These are phyloP conservation scores for Zaprionus lineosus DNA, from an alignment of 2,888 invertebrate species.

Conservation along the genomic window DNA sequence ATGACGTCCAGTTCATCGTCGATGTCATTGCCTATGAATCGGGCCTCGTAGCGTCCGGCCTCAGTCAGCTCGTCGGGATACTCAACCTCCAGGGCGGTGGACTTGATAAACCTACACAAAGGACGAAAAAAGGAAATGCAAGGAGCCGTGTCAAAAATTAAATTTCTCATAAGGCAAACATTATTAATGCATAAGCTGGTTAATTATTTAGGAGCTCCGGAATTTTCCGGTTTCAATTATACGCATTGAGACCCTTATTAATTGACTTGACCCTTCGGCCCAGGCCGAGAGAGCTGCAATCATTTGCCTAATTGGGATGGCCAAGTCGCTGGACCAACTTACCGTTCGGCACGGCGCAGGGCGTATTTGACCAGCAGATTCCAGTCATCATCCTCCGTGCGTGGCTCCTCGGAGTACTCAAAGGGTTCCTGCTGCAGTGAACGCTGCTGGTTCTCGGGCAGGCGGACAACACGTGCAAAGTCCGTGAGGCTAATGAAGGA, in stretches of 20 bases:
- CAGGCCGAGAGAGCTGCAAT: slow-evolving; percentile 9
- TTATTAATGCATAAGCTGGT: slow-evolving; percentile 47
- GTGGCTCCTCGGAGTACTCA: slow-evolving; percentile 88
- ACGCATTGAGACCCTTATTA: slow-evolving; percentile 47
- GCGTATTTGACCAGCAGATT: slow-evolving; percentile 90
- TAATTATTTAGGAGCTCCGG: slow-evolving; percentile 16
- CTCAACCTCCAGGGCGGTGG: slow-evolving; percentile 89
- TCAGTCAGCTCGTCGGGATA: slow-evolving; percentile 90
- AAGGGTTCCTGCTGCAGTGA: slow-evolving; percentile 88
- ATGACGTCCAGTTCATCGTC: slow-evolving; percentile 91
- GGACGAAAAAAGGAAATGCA: background rate
- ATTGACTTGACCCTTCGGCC: slow-evolving; percentile 39
- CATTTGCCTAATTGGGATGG: slow-evolving; percentile 57
- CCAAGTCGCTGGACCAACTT: slow-evolving; percentile 43
- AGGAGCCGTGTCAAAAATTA: background rate
- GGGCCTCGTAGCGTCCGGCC: slow-evolving; percentile 89
- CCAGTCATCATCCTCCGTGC: slow-evolving; percentile 91
- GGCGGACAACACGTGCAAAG: slow-evolving; percentile 87
- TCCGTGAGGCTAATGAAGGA: slow-evolving; percentile 85
- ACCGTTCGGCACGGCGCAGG: slow-evolving; percentile 89
- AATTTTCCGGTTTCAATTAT: slow-evolving; percentile 19
- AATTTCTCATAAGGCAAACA: slow-evolving; percentile 39
- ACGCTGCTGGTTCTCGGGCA: slow-evolving; percentile 88
- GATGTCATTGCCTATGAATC: slow-evolving; percentile 92
- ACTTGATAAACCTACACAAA: slow-evolving; percentile 87